These are phyloP conservation scores for Phrynosoma platyrhinos DNA, from an alignment of 2,113 vertebrate species.

Conservation along the genomic window DNA sequence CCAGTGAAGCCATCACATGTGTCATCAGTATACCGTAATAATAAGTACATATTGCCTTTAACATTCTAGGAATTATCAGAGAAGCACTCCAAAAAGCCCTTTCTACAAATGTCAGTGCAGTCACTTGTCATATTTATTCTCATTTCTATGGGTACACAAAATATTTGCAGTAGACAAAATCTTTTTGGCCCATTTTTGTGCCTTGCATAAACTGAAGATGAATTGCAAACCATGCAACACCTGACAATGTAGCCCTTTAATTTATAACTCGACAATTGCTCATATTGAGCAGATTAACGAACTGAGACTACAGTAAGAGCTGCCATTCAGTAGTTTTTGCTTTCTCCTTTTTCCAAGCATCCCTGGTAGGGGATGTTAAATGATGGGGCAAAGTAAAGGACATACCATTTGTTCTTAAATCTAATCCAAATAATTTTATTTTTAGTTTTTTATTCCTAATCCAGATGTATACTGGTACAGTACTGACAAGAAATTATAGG, in stretches of 20 bases:
- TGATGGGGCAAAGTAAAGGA: background rate
- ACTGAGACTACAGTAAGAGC: background rate
- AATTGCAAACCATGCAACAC: background rate
- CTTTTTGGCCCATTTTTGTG: background rate
- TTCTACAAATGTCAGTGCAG: background rate
- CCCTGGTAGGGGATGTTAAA: background rate
- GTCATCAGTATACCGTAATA: background rate
- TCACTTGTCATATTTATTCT: background rate
- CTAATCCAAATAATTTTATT: background rate
- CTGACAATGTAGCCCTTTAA: background rate
- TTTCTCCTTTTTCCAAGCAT: background rate
- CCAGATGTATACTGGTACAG: background rate
- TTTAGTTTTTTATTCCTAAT: background rate
- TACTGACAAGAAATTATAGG: background rate
- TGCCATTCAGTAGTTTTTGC: background rate
- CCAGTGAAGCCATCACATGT: background rate
- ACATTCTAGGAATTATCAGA: background rate
- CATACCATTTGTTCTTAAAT: background rate
- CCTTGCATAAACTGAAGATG: background rate
- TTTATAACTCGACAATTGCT: background rate
- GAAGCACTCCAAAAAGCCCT: background rate
- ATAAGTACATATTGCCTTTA: background rate
- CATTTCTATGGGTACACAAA: background rate
- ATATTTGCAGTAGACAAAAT: background rate
- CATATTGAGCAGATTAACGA: background rate